Base-by-base conservation (phyloP, 2,113 vertebrate species). In the Rousettus leschenaultii region DNA sequence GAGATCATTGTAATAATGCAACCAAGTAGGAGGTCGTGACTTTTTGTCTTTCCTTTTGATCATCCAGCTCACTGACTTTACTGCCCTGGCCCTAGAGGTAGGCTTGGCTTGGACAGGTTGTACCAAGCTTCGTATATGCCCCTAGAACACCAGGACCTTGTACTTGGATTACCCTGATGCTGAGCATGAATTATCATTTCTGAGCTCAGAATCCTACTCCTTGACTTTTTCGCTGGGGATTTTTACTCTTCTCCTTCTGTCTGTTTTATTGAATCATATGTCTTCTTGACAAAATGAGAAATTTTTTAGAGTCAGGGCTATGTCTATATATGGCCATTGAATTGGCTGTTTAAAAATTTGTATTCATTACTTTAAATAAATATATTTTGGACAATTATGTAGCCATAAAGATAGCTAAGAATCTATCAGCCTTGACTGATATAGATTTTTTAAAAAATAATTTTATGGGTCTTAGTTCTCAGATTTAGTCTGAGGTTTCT, bases 211-310 rank as follows among this genome's bases (percentile, higher is more conserved):
- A 26, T 61, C 53, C 77, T n/a, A 24, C 35, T 30, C 57, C 73
- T 86, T 77, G 85, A 57, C 63, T 91, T 97, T 40, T 79, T 13
- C 55, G 15, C 45, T 51, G 59, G 51, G 35, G 57, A 53, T 65
- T 92, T 90, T 85, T 57, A n/a, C 22, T n/a, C 26, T 92, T 89
- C 38, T 80, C n/a, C 45, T 79, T 89, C 66, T 96, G 63, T 79
- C 57, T 95, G 5, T 59, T 59, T 30, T 78, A 57, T 75, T 93
- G 86, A 97, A 73, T 95, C 66, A 78, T 74, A 51, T 77, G 38
- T 79, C 21, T 93, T 19, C 10, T 75, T 82, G 53, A 66, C 9
- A 79, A 63, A 63, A 2, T 51, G 35, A 96, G 18, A 38, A 28
- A 38, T 74, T 35, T 88, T 95, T 79, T 55, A 30, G 84, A 96